These are phyloP conservation scores for Metallyticus violacea DNA, from an alignment of 2,888 invertebrate species.

Conservation along the genomic window DNA sequence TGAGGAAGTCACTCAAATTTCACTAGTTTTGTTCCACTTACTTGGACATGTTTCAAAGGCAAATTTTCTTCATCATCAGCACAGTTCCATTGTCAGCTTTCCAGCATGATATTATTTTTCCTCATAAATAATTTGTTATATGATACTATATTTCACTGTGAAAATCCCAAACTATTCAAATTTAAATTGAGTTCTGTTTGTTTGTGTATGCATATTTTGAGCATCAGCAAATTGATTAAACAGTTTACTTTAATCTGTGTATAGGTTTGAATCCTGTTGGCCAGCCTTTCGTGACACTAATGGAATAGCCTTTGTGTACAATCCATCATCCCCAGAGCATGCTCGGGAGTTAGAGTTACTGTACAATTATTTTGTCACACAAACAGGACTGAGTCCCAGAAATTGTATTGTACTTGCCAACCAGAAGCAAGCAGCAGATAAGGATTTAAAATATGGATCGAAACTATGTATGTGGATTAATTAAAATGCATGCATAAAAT, in stretches of 20 bases:
- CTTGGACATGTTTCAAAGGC: too few relatives aligned
- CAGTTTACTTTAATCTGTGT: constrained; percentile 32
- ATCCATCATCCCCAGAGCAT: constrained; percentile 53
- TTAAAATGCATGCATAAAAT: neutral
- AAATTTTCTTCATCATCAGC: too few relatives aligned
- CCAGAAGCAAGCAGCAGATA: constrained; percentile 45
- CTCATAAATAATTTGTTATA: too few relatives aligned
- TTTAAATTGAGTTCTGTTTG: too few relatives aligned
- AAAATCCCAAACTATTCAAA: too few relatives aligned
- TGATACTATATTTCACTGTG: too few relatives aligned
- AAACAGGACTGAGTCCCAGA: constrained; percentile 60
- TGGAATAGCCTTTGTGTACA: constrained; percentile 70
- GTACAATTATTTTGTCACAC: constrained; percentile 66
- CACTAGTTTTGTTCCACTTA: too few relatives aligned
- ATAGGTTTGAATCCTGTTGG: constrained; percentile 73
- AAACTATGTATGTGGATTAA: constrained; percentile 51
- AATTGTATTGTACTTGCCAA: constrained; percentile 63
- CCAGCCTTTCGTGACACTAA: constrained; percentile 66
- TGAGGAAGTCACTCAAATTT: too few relatives aligned
- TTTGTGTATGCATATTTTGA: too few relatives aligned
- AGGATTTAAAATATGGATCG: constrained; percentile 49
- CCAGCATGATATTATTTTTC: too few relatives aligned
- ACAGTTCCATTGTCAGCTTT: too few relatives aligned
- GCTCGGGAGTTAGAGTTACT: constrained; percentile 59
- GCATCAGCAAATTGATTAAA: too few relatives aligned